phyloP scores from a whole-genome alignment of 2,797 vertebrate species.

The Coranthus polyacanthus region DNA sequence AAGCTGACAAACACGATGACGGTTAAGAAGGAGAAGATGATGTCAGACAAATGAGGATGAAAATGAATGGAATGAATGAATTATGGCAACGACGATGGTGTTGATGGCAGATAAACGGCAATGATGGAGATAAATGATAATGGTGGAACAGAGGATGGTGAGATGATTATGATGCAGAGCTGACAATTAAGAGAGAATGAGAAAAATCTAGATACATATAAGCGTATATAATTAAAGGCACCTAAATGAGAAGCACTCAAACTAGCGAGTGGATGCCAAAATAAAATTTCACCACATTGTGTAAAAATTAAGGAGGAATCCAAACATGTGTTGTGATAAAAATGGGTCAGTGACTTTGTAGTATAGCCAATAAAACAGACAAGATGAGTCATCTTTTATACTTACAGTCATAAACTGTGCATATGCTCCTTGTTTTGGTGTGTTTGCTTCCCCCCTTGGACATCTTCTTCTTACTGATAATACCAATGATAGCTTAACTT shows the following conservation, averaged over 20 bases:
- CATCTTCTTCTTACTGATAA: conserved; percentile 26
- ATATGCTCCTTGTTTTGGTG: conserved; percentile 23
- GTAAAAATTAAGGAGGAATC: neutral
- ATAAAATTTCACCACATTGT: neutral
- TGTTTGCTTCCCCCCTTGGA: conserved; percentile 32
- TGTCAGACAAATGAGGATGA: neutral
- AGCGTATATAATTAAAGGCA: too few species aligned
- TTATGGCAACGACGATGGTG: neutral
- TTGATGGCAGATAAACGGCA: too few species aligned
- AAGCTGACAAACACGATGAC: neutral
- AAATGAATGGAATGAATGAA: neutral
- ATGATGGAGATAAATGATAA: neutral
- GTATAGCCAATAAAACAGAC: neutral
- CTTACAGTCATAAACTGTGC: conserved; percentile 40
- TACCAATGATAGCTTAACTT: conserved; percentile 50
- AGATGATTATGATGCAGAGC: neutral
- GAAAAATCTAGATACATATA: too few species aligned
- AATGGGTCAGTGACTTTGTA: conserved; percentile 14
- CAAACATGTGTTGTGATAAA: conserved; percentile 19
- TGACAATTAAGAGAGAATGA: too few species aligned
- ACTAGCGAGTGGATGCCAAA: neutral
- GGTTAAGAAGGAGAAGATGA: neutral
- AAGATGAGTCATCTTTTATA: neutral
- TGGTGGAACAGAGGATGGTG: too few species aligned
- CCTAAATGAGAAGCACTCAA: too few species aligned